phyloP scores from a whole-genome alignment of 2,888 invertebrate genomes.

The Hemaris fuciformis region DNA sequence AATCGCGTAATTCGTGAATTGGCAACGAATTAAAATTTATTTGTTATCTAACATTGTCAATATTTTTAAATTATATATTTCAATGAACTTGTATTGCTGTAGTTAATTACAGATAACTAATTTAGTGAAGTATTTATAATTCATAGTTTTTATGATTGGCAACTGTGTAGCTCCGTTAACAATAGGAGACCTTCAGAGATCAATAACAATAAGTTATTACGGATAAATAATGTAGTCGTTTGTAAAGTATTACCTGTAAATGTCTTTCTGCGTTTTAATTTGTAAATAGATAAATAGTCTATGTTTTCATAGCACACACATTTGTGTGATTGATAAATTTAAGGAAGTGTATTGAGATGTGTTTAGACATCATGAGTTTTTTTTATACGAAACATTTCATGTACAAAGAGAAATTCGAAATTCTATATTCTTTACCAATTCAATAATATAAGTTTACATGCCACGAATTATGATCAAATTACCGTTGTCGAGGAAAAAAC shows the following conservation, averaged over 20 bases:
- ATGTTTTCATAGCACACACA: no score
- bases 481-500: neutral
- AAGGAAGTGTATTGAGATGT: no score
- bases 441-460: neutral
- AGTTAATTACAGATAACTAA: neutral
- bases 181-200: neutral
- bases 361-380: no score
- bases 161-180: neutral
- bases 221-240: neutral
- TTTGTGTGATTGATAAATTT: no score
- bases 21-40: no score
- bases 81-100: neutral
- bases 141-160: neutral
- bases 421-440: neutral
- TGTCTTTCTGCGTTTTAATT: neutral
- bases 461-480: slow-evolving; percentile 6
- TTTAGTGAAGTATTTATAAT: neutral
- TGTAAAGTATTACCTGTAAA: neutral
- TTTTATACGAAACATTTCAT: no score
- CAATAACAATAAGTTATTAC: neutral
- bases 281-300: neutral
- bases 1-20: no score
- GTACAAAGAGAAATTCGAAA: no score
- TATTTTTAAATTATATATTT: neutral
- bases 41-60: no score